Evolutionary conservation across 1,140 invertebrate species (phyloP), one percentile per base, ranked within the genome.

Genomic region (Temnothorax curvispinosus): DNA sequence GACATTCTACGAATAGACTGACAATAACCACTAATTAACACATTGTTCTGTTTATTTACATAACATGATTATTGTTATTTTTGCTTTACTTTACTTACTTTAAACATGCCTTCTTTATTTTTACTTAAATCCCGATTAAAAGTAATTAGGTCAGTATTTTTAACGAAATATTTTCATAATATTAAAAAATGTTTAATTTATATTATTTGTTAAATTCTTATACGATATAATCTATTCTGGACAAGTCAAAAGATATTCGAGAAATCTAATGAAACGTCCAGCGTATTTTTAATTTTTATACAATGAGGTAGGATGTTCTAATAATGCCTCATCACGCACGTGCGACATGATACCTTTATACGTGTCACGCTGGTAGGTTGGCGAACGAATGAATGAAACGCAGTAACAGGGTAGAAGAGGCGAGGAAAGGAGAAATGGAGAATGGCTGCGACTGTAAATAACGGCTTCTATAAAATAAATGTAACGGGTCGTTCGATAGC

Each of bases 401-500:
- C 41, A 82, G 32, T 41, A 65, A 47, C 38, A 44, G 64, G 27
- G 38, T 18, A 52, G 78, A 27, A 15, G 6, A 41, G 67, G 27
- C 3, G 52, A 47, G 32, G 13, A 52, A 56, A 44, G 69, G 54
- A 56, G 44, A 54, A 58, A 71, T 4, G 60, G 65, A 60, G 47
- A 54, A 86, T 15, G 65, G 9, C 60, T 38, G 75, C 74, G 78
- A 65, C 87, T 88, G 84, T 91, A 90, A 91, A 93, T 91, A 91
- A 90, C 87, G 58, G 86, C 80, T 71, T 88, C 88, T 93, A 90
- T 93, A 91, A 93, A 93, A 94, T 94, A 93, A 93, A 93, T 91
- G 92, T 94, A 93, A 92, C 89, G 89, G 90, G 91, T 89, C 32
- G 92, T 94, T 93, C 93, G 92, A 95, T 94, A 93, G 91, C 78